Conservation (phyloP, 2,113 vertebrate genomes). For the Oncorhynchus mykiss region DNA sequence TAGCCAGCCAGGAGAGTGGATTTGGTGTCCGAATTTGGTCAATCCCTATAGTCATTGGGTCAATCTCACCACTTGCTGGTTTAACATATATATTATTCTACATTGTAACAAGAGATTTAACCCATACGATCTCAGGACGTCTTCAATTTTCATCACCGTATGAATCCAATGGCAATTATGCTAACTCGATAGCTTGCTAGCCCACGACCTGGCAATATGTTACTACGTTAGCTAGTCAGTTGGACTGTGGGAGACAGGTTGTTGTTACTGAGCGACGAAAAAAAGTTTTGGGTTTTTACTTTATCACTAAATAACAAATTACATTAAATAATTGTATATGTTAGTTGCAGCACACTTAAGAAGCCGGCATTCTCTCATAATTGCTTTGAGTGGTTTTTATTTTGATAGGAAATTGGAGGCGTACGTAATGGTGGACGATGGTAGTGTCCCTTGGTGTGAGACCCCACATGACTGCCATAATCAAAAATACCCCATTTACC, state of each 20-base stretch:
- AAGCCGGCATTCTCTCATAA: background rate
- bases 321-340: no score
- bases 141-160: no score
- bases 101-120: no score
- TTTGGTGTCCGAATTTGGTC: no score
- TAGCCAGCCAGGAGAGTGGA: constrained; percentile 12
- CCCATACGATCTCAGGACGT: no score
- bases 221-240: constrained; percentile 37
- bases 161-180: constrained; percentile 6
- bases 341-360: background rate
- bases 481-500: constrained; percentile 47
- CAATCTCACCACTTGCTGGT: no score
- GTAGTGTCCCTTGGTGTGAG: constrained; percentile 53
- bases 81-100: no score
- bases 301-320: background rate
- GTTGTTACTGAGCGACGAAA: constrained; percentile 53
- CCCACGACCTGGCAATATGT: constrained; percentile 8
- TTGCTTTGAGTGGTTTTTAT: background rate
- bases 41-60: no score
- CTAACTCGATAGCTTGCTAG: background rate
- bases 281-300: background rate
- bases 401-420: constrained; percentile 44
- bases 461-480: constrained; percentile 61
- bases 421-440: constrained; percentile 72
- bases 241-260: constrained; percentile 68